These are phyloP conservation scores for Portevinia maculata DNA, from an alignment of 2,888 invertebrate genomes.

Conservation along the genomic window DNA sequence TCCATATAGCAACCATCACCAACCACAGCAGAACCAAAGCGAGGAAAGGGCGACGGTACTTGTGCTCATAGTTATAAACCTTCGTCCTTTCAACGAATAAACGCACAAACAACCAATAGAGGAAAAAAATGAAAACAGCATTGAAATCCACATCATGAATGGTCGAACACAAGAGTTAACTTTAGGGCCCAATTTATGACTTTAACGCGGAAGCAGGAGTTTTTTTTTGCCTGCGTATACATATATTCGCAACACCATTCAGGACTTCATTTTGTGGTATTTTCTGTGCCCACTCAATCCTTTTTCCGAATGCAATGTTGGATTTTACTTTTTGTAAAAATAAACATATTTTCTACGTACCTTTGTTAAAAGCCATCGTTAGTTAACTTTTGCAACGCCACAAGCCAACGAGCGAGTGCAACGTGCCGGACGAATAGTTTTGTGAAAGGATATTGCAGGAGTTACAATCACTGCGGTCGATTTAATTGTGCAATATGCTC, in stretches of 20 bases:
- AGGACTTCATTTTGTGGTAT: conserved; percentile 51
- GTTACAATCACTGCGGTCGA: conserved; percentile 40
- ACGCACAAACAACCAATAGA: conserved; percentile 15
- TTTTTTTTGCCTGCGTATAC: conserved; percentile 36
- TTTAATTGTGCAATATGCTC: conserved; percentile 30
- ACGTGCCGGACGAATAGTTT: conserved; percentile 50
- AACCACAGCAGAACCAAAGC: conserved; percentile 6
- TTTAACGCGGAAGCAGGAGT: conserved; percentile 66
- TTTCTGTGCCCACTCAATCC: conserved; percentile 35
- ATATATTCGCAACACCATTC: conserved; percentile 46
- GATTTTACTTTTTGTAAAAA: conserved; percentile 4
- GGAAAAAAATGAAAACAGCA: conserved; percentile 24
- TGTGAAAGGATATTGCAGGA: conserved; percentile 57
- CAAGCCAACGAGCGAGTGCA: conserved; percentile 1
- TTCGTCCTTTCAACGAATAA: conserved; percentile 56
- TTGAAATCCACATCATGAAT: conserved; percentile 62
- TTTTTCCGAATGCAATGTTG: conserved; percentile 37
- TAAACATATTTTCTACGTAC: conserved; percentile 13
- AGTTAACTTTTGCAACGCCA: conserved; percentile 54
- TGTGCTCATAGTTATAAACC: conserved; percentile 63
- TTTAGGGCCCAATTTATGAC: conserved; percentile 72
- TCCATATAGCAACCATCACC: conserved; percentile 39
- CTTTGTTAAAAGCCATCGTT: conserved; percentile 55
- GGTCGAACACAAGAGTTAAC: conserved; percentile 67
- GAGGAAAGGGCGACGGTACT: conserved; percentile 2